Percentiles rank a stretch among this genome's conserved stretches.
phyloP scores from a whole-genome alignment of 2,113 vertebrate species.

The Pedetes capensis region DNA sequence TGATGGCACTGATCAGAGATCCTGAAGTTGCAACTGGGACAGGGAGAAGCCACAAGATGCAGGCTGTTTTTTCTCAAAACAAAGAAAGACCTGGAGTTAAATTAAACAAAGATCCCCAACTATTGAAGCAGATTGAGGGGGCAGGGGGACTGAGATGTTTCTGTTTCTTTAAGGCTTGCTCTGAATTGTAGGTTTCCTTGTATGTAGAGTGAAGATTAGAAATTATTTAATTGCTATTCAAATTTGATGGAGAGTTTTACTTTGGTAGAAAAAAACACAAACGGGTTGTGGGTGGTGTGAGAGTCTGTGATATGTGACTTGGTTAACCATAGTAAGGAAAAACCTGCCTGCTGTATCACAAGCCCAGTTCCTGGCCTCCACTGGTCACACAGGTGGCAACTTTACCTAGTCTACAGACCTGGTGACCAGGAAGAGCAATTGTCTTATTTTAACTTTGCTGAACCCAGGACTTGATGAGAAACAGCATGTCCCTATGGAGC shows the following conservation, averaged over 20 bases:
- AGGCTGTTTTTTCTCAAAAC: conserved; percentile 36
- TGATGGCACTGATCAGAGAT: neutral
- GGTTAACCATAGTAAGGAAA: conserved; percentile 16
- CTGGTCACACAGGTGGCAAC: neutral
- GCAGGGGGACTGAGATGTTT: neutral
- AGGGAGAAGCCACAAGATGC: conserved; percentile 11
- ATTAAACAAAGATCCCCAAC: conserved; percentile 34
- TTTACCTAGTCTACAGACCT: neutral
- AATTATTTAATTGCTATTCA: conserved; percentile 22
- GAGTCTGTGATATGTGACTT: neutral
- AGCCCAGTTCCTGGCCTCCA: neutral
- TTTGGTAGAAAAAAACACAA: conserved; percentile 22
- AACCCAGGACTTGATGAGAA: neutral
- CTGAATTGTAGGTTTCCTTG: conserved; percentile 35
- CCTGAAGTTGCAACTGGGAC: conserved; percentile 46
- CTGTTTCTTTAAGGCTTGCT: conserved; percentile 52
- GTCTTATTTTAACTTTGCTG: neutral
- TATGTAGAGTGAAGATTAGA: neutral
- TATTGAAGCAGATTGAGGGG: neutral
- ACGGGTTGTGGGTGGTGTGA: neutral
- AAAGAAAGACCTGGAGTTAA: conserved; percentile 26
- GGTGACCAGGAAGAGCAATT: neutral
- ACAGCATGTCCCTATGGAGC: neutral
- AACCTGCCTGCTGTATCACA: neutral
- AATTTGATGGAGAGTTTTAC: conserved; percentile 47